Evolutionary conservation across 2,113 vertebrate species (phyloP).

Genomic region (Chrysemys picta): DNA sequence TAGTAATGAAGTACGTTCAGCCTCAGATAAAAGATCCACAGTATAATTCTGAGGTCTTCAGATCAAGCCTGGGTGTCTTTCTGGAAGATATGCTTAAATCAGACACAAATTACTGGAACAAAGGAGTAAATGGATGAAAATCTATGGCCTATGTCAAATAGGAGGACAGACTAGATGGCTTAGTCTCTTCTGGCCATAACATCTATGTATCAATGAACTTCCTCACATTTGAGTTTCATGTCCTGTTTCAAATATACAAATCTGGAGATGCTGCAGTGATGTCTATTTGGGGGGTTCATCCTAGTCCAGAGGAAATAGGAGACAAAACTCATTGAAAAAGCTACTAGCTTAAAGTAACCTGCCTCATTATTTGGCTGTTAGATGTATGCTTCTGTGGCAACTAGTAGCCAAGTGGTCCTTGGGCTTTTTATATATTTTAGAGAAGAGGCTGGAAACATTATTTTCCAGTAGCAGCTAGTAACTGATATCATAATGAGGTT

Average conservation of each 20-base stretch:
- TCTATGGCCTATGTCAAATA: rapidly evolving
- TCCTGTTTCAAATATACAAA: neutral
- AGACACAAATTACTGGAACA: rapidly evolving
- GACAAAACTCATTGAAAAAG: neutral
- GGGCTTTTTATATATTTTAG: neutral
- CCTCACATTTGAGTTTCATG: neutral
- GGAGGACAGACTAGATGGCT: neutral
- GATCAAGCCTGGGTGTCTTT: neutral
- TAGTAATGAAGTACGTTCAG: neutral
- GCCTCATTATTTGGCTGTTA: neutral
- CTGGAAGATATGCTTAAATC: neutral
- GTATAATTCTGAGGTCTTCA: neutral
- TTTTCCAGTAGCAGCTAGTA: neutral
- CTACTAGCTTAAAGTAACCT: neutral
- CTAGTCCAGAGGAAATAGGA: neutral
- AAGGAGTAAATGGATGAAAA: neutral
- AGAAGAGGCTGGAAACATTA: neutral
- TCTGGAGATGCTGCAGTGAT: neutral
- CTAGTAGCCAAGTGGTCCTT: neutral
- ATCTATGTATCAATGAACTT: neutral
- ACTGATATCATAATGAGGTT: neutral
- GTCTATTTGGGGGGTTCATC: neutral
- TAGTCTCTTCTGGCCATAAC: neutral
- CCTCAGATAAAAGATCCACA: neutral
- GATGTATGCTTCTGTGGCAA: neutral